phyloP scores from a whole-genome alignment of 1,140 invertebrate genomes.

The Scaptomyza montana region DNA sequence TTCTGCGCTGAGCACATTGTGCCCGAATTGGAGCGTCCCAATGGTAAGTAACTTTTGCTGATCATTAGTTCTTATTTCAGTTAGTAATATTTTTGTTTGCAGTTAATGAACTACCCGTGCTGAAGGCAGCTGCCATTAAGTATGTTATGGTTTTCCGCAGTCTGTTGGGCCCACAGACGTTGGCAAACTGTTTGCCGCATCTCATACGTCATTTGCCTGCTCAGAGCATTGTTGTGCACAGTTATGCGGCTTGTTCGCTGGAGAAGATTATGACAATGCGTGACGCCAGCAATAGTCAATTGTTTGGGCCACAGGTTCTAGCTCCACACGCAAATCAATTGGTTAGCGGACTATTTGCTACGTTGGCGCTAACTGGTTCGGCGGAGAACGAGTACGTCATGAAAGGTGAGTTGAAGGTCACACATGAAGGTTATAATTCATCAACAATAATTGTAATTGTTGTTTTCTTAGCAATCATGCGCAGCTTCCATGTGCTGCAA shows the following conservation, averaged over 20 bases:
- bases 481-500: conserved; percentile 92
- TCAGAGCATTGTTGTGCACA: conserved; percentile 94
- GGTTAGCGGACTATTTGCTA: conserved; percentile 90
- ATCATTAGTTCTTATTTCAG: background rate
- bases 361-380: conserved; percentile 89
- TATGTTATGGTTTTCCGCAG: conserved; percentile 98
- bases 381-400: conserved; percentile 98
- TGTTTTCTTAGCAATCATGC: conserved; percentile 90
- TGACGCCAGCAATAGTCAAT: conserved; percentile 84
- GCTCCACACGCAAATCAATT: conserved; percentile 88
- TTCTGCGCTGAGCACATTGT: conserved; percentile 94
- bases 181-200: conserved; percentile 90
- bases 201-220: conserved; percentile 89
- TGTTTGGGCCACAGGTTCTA: conserved; percentile 84
- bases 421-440: background rate
- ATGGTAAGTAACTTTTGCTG: conserved; percentile 83
- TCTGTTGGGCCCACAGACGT: conserved; percentile 91
- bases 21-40: conserved; percentile 90
- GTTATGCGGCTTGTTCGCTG: conserved; percentile 95
- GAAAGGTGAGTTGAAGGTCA: conserved; percentile 88
- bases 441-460: background rate
- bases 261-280: conserved; percentile 94
- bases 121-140: conserved; percentile 98
- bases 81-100: background rate
- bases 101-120: conserved; percentile 93